Evolutionary conservation across 2,888 invertebrate genomes (phyloP).

Genomic region (Melanotus villosus): DNA sequence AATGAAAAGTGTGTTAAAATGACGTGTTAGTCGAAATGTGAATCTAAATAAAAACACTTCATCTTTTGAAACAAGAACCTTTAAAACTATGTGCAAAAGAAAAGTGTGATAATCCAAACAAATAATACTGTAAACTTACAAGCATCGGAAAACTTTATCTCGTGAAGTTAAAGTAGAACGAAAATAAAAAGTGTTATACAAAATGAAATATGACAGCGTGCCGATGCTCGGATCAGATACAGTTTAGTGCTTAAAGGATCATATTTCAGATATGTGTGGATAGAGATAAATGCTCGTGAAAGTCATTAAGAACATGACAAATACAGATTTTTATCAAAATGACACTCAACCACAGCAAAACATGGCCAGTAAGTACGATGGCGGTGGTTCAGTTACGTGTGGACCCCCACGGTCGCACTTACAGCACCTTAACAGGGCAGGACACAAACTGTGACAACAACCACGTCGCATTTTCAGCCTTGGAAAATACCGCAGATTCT

Average conservation of each 20-base stretch:
- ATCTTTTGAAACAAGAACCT: neutral
- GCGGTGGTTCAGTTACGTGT: constrained; percentile 67
- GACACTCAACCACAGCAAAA: constrained; percentile 68
- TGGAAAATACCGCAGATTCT: neutral
- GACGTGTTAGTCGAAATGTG: constrained; percentile 15
- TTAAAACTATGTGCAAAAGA: neutral
- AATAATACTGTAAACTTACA: constrained; percentile 6
- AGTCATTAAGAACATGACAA: constrained; percentile 34
- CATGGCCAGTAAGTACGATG: constrained; percentile 67
- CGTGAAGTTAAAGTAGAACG: constrained; percentile 16
- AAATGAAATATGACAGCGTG: constrained; percentile 24
- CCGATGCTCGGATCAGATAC: constrained; percentile 7
- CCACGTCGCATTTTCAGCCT: neutral
- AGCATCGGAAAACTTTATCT: constrained; percentile 5
- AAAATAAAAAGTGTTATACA: constrained; percentile 23
- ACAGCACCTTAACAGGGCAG: constrained; percentile 61
- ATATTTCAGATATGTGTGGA: constrained; percentile 18
- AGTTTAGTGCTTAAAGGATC: constrained; percentile 26
- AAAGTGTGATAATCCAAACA: neutral
- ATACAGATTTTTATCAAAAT: constrained; percentile 50
- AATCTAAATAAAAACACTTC: constrained; percentile 8
- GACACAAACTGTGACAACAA: constrained; percentile 23
- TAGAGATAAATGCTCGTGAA: constrained; percentile 17
- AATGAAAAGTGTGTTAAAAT: constrained; percentile 33
- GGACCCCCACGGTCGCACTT: constrained; percentile 64